phyloP scores from a whole-genome alignment of 2,797 vertebrate genomes.

The Linurgus olivaceus region DNA sequence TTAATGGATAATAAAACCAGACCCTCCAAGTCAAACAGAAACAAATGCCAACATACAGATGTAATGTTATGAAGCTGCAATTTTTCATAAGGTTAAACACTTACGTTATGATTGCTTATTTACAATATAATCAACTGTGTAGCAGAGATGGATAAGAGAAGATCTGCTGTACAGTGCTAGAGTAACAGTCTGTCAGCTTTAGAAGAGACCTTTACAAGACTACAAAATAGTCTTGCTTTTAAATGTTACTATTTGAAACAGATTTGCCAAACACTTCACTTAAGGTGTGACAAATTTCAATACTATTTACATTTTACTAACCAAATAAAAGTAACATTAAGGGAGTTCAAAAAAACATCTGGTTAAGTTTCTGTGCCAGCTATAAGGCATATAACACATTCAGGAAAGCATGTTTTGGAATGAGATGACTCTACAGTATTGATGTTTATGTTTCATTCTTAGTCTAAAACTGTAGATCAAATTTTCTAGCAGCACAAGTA shows the following conservation, averaged over 20 bases:
- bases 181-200: background rate
- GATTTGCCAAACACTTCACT: slow-evolving; percentile 10
- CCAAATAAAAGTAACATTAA: background rate
- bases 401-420: background rate
- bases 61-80: background rate
- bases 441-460: background rate
- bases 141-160: background rate
- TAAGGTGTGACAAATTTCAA: background rate
- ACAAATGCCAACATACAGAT: background rate
- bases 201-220: background rate
- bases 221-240: background rate
- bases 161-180: background rate
- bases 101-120: background rate
- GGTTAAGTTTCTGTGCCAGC: background rate
- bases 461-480: background rate
- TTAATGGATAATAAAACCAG: background rate
- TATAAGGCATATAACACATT: background rate
- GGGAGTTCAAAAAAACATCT: background rate
- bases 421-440: background rate
- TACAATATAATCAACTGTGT: background rate
- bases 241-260: background rate
- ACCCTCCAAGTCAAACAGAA: background rate
- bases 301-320: background rate
- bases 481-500: slow-evolving; percentile 9
- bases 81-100: background rate